Percentiles rank a stretch among this genome's conserved stretches.
These are phyloP conservation scores for Numida meleagris DNA, from an alignment of 2,113 vertebrate genomes.

Conservation along the genomic window DNA sequence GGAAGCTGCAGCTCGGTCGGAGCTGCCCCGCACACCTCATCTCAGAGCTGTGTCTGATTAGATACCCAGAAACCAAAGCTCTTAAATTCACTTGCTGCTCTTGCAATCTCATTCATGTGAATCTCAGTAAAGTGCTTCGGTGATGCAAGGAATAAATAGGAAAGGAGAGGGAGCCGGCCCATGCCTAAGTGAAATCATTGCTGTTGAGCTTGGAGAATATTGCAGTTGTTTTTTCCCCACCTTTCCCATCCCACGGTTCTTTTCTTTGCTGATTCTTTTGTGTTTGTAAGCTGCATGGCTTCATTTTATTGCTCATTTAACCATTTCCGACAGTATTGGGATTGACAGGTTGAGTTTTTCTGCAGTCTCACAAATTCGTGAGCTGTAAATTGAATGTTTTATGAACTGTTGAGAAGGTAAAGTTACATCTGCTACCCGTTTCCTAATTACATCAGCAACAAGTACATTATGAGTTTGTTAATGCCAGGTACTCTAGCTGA, in stretches of 20 bases:
- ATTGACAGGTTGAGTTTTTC: conserved; percentile 49
- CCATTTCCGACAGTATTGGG: background rate
- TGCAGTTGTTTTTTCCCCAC: background rate
- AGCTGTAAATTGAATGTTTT: conserved; percentile 46
- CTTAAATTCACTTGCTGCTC: background rate
- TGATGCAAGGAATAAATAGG: background rate
- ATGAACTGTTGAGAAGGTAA: conserved; percentile 40
- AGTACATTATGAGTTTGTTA: conserved; percentile 15
- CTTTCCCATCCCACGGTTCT: background rate
- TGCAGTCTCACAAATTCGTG: conserved; percentile 32
- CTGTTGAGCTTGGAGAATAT: background rate
- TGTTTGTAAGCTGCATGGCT: background rate
- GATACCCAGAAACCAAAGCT: background rate
- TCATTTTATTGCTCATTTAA: conserved; percentile 27
- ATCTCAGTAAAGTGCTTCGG: background rate
- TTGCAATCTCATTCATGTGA: background rate
- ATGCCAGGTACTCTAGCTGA: background rate
- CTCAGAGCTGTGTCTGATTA: background rate
- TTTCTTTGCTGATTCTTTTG: background rate
- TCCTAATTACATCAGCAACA: conserved; percentile 46
- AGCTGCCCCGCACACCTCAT: too few relatives aligned
- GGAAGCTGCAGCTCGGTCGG: too few relatives aligned
- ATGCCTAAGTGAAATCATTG: background rate
- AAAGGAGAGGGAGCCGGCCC: background rate
- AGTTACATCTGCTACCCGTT: conserved; percentile 29